These are phyloP conservation scores for Platysteira castanea DNA, from an alignment of 2,113 vertebrate genomes.

Conservation along the genomic window DNA sequence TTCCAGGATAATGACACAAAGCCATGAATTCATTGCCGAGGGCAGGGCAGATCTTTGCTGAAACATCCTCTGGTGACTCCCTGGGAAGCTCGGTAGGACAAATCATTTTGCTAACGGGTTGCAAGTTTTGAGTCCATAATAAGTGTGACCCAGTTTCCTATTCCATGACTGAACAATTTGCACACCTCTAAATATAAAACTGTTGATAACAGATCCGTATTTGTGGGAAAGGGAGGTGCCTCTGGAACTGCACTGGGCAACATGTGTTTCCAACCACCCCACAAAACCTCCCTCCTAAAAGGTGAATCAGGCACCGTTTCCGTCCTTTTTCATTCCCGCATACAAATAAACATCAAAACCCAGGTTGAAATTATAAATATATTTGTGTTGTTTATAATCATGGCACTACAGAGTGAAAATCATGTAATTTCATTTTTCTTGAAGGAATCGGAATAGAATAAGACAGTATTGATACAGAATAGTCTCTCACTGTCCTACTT, in stretches of 20 bases:
- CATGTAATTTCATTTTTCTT: background rate
- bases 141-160: conserved; percentile 2
- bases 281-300: background rate
- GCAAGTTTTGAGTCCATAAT: background rate
- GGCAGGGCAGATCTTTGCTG: background rate
- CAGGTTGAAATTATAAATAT: conserved; percentile 54
- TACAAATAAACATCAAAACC: background rate
- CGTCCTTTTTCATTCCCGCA: background rate
- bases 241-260: background rate
- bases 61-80: background rate
- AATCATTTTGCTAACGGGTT: background rate
- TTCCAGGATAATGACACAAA: background rate
- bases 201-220: background rate
- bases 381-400: conserved; percentile 51
- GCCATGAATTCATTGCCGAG: fast-evolving
- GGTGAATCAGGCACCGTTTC: background rate
- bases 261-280: background rate
- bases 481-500: background rate
- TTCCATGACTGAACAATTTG: background rate
- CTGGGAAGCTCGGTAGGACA: background rate
- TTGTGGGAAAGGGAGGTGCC: background rate
- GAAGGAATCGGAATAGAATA: background rate
- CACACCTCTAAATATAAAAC: conserved; percentile 41
- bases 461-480: background rate
- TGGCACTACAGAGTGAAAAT: conserved; percentile 62